Conservation (phyloP, 2,797 vertebrate genomes). For the Notoglanidium macrostoma region DNA sequence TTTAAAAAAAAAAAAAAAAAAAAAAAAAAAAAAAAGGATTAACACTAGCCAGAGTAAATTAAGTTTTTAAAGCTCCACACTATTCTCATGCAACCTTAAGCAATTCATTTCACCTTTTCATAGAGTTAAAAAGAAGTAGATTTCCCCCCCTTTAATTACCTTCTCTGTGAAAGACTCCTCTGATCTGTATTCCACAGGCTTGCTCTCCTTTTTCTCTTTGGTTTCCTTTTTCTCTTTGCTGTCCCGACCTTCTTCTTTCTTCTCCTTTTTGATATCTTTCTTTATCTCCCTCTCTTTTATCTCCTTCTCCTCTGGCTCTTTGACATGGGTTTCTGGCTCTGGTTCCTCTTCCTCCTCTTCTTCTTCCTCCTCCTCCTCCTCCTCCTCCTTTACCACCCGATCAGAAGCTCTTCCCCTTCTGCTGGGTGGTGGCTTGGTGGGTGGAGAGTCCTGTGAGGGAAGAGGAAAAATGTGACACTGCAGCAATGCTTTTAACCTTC, state of each 20-base stretch:
- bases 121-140: background rate
- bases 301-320: conserved; percentile 78
- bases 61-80: background rate
- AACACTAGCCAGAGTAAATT: background rate
- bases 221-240: conserved; percentile 84
- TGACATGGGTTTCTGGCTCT: conserved; percentile 39
- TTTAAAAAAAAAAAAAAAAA: background rate
- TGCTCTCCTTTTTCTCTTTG: conserved; percentile 88
- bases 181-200: conserved; percentile 82
- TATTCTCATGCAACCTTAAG: background rate
- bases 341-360: conserved; percentile 58
- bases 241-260: conserved; percentile 85
- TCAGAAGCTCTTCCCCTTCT: conserved; percentile 79
- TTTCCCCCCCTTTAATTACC: conserved; percentile 65
- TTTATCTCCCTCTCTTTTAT: conserved; percentile 80
- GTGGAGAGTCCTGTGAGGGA: conserved; percentile 74
- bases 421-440: conserved; percentile 76
- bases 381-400: conserved; percentile 73
- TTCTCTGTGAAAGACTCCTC: conserved; percentile 86
- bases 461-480: background rate
- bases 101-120: background rate
- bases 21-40: background rate
- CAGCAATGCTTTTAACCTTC: background rate
- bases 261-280: conserved; percentile 83
- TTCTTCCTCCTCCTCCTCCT: conserved; percentile 69